These are phyloP conservation scores for Anhinga anhinga DNA, from an alignment of 2,113 vertebrate species.

Conservation along the genomic window DNA sequence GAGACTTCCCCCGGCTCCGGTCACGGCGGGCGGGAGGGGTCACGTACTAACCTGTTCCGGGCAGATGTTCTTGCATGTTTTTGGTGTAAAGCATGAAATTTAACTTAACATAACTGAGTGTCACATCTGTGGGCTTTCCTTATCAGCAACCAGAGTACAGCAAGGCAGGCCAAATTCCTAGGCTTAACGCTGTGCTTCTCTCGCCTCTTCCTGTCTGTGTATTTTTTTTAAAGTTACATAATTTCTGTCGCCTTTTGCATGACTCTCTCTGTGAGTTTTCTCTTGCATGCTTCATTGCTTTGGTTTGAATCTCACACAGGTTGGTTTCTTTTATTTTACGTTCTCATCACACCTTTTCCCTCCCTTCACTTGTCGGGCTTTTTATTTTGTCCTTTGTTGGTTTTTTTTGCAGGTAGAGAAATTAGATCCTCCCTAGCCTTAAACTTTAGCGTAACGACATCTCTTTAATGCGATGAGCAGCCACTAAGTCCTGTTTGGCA, in stretches of 20 bases:
- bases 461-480: slow-evolving; percentile 28
- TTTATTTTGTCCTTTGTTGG: slow-evolving; percentile 42
- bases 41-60: slow-evolving; percentile 48
- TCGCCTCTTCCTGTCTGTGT: slow-evolving; percentile 57
- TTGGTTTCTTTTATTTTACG: slow-evolving; percentile 67
- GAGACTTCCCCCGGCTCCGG: not conserved
- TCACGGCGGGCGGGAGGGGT: not conserved
- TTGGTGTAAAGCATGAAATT: slow-evolving; percentile 79
- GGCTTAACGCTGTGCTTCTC: slow-evolving; percentile 55
- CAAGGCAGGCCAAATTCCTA: slow-evolving; percentile 71
- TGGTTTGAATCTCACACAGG: slow-evolving; percentile 66
- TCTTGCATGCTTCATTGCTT: slow-evolving; percentile 71
- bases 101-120: slow-evolving; percentile 86
- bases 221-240: not conserved
- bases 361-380: slow-evolving; percentile 56
- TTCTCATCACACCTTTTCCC: slow-evolving; percentile 45
- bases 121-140: slow-evolving; percentile 92
- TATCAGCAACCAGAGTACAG: slow-evolving; percentile 59
- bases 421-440: slow-evolving; percentile 63
- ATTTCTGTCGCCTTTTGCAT: slow-evolving; percentile 70
- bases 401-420: slow-evolving; percentile 64
- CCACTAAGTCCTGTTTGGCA: slow-evolving; percentile 31
- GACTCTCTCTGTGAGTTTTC: slow-evolving; percentile 66
- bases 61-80: slow-evolving; percentile 69
- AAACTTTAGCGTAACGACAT: slow-evolving; percentile 35